Evolutionary conservation across 2,888 invertebrate genomes (phyloP), one percentile per base, ranked within the genome.

Genomic region (Pristionchus fissidentatus): DNA sequence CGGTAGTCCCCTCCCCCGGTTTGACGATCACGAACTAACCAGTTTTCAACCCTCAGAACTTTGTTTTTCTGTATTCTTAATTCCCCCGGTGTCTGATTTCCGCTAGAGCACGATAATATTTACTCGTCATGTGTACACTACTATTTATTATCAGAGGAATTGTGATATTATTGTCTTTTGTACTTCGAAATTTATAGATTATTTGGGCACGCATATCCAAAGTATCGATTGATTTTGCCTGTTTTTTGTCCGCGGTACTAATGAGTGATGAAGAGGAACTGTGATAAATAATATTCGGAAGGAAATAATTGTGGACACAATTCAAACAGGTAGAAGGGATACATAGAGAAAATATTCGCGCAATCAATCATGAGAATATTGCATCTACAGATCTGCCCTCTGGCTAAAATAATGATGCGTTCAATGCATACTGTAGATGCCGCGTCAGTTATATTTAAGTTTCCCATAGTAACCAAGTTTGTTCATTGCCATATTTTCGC

Each of bases 231-330:
- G 15, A 41, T 41, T 66, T 66, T 66, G 66, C 66, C 66, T 38
- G 38, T 29, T n/a, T 38, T 66, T 66, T 35, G 35, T 22, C 38
- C 19, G 41, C 22, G 66, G 66, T 66, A 38, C 66, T 66, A 41
- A 19, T n/a, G n/a, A n/a, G n/a, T 66, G 66, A 66, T 66, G 66
- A 66, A 22, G 38, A 38, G 66, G n/a, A 66, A 29, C 35, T 41
- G 66, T 66, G 66, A 66, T 66, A 66, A 66, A 66, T 66, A 66
- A n/a, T 41, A 41, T 66, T 29, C n/a, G n/a, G n/a, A n/a, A n/a
- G n/a, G n/a, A n/a, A n/a, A n/a, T n/a, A n/a, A n/a, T n/a, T n/a
- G n/a, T n/a, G n/a, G n/a, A n/a, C n/a, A n/a, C n/a, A n/a, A n/a
- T n/a, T n/a, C n/a, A n/a, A n/a, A n/a, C n/a, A n/a, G n/a, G n/a